These are phyloP conservation scores for Neelides folsomi DNA, from an alignment of 2,888 invertebrate genomes.

Conservation along the genomic window DNA sequence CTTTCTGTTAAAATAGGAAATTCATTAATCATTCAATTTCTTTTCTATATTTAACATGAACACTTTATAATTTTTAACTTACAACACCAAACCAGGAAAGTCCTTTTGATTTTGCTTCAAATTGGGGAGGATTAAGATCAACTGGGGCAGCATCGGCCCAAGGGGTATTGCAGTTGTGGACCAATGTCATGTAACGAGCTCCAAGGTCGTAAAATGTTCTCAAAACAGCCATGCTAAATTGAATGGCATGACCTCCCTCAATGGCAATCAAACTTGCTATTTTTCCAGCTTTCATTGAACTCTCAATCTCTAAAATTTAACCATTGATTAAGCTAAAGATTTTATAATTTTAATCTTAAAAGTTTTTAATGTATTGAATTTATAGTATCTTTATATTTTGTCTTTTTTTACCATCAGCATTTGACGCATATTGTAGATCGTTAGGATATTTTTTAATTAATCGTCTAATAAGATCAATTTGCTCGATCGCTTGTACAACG, in stretches of 20 bases:
- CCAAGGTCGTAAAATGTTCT: conserved; percentile 79
- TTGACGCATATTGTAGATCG: conserved; percentile 44
- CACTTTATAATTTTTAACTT: too few species aligned
- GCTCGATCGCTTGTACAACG: conserved; percentile 51
- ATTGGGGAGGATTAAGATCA: neutral
- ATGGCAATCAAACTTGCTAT: conserved; percentile 56
- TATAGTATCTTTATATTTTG: too few species aligned
- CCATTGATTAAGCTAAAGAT: too few species aligned
- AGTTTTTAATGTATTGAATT: too few species aligned
- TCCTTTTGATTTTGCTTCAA: conserved; percentile 3
- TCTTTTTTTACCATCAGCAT: conserved; percentile 40
- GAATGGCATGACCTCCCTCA: conserved; percentile 82
- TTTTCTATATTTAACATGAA: too few species aligned
- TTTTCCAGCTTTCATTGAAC: conserved; percentile 40
- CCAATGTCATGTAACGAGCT: conserved; percentile 38
- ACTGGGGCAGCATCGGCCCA: conserved; percentile 40
- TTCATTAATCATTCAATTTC: too few species aligned
- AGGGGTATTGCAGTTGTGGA: conserved; percentile 44
- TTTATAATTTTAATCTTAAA: too few species aligned
- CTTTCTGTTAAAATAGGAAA: conserved; percentile 35
- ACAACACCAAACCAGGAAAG: conserved; percentile 10
- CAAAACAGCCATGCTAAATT: conserved; percentile 72
- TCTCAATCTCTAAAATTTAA: conserved; percentile 38
- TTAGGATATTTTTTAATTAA: conserved; percentile 43
- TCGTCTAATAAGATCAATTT: conserved; percentile 51